Base-by-base conservation (phyloP, 2,797 vertebrate species). In the Darevskia mixta region DNA sequence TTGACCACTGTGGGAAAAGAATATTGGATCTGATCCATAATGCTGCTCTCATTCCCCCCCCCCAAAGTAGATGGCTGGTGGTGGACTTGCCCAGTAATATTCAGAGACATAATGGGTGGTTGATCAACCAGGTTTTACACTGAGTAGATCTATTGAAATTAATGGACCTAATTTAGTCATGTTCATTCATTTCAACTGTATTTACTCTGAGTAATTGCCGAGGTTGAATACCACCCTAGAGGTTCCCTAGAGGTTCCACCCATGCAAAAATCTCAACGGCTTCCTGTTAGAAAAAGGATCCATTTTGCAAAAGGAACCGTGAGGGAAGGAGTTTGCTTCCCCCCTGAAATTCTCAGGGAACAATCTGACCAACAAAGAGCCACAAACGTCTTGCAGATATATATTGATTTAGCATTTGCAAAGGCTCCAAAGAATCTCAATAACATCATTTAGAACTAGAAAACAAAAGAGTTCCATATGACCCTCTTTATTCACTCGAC, bases 281-380 rank as follows among this genome's bases (percentile, higher is more conserved):
- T 87, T 69, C 23, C 1, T 0, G 0, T 0, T 4, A 43, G 69
- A n/a, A 15, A 73, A 87, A 83, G 1, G 9, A 35, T 1, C 9
- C 27, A 2, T 3, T 61, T 83, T 10, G 15, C 58, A 76, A 35
- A 89, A 25, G n/a, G 0, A 0, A 45, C 76, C 61, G 88, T 69
- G 84, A 86, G 15, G 88, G 77, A 32, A 1, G 27, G 20, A 13
- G 20, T 32, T 32, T 25, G 15, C 32, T 67, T 79, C 58, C 6
- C 8, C 49, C 67, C 15, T 9, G 13, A 58, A 67, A 13, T 35
- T 2, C 0, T n/a, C 78, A 41, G 67, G 20, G 66, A 17, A 20
- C 45, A 83, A 23, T 2, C 5, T 29, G 58, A 67, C 71, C 25
- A 41, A 58, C 7, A 41, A 17, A 73, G 23, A n/a, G 35, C 49